These are phyloP conservation scores for Sclerodermus sp. DNA, from an alignment of 2,888 invertebrate genomes.

Conservation along the genomic window DNA sequence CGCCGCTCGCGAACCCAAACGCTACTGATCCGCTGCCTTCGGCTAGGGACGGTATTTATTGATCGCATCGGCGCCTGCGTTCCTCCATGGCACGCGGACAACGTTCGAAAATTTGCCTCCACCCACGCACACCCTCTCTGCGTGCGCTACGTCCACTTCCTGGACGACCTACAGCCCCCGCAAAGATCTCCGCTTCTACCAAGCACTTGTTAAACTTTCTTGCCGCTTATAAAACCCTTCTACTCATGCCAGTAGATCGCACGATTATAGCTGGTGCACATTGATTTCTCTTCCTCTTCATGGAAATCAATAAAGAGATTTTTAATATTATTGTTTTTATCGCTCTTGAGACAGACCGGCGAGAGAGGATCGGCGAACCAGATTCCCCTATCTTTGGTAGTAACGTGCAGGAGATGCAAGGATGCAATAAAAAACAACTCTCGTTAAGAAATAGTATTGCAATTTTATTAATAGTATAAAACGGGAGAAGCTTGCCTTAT, in stretches of 20 bases:
- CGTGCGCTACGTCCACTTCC: slow-evolving; percentile 7
- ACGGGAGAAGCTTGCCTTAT: slow-evolving; percentile 16
- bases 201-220: too few relatives aligned
- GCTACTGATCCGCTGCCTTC: slow-evolving; percentile 53
- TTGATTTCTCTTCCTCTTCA: too few relatives aligned
- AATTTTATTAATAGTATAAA: slow-evolving; percentile 47
- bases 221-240: too few relatives aligned
- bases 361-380: neutral
- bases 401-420: neutral
- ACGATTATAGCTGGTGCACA: too few relatives aligned
- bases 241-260: too few relatives aligned
- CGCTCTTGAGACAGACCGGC: too few relatives aligned
- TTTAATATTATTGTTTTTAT: too few relatives aligned
- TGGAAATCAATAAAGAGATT: too few relatives aligned
- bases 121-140: slow-evolving; percentile 26
- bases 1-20: slow-evolving; percentile 48
- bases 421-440: slow-evolving; percentile 7
- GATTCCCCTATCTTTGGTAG: neutral
- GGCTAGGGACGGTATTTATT: slow-evolving; percentile 49
- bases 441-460: slow-evolving; percentile 27
- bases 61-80: slow-evolving; percentile 54
- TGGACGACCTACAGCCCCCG: neutral
- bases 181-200: too few relatives aligned
- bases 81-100: slow-evolving; percentile 15
- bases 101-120: slow-evolving; percentile 19